Evolutionary conservation across 2,797 vertebrate genomes (phyloP), one percentile per base, ranked within the genome.

Genomic region (Cirrhinus molitorella): DNA sequence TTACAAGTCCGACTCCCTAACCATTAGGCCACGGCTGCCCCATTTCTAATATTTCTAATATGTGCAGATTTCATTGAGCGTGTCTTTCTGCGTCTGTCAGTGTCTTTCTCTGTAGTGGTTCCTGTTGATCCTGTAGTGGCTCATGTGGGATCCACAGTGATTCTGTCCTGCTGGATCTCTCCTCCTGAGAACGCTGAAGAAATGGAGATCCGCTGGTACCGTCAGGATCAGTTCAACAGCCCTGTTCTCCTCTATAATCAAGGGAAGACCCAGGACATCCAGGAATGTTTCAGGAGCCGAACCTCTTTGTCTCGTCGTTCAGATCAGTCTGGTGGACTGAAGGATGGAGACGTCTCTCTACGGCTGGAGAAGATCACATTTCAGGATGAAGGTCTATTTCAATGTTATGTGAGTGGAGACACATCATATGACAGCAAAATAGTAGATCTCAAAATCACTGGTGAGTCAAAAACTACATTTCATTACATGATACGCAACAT

Each of bases 121-220:
- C 8, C 80, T 21, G 1, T 0, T 3, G 2, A 37, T 6, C 1
- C 49, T 0, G 65, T 89, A 17, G 47, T 12, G 0, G 91, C 12
- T 21, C 45, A 2, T 1, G 14, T 5, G 65, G 37, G 37, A 40
- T 40, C 37, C 37, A 40, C 37, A 40, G 37, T 40, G 37, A 40
- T 40, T 40, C 37, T 95, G 43, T 91, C 91, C 0, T 94, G 94
- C 86, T 94, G 92, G 93, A 83, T 93, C 80, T 81, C 21, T 37
- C 89, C 90, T n/a, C 9, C 70, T 40, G 37, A 40, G 37, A 40
- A 40, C 37, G 37, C 7, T 40, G 37, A 40, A 40, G 37, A 0
- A 8, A 45, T 93, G 88, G 92, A 93, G 77, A 82, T 94, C 0
- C 88, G 4, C 21, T 94, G 94, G 94, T 92, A 91, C 85, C 83